Percentiles rank a stretch among this genome's conserved stretches.
Evolutionary conservation across 2,888 invertebrate genomes (phyloP).

Genomic region (Rutpela maculata): DNA sequence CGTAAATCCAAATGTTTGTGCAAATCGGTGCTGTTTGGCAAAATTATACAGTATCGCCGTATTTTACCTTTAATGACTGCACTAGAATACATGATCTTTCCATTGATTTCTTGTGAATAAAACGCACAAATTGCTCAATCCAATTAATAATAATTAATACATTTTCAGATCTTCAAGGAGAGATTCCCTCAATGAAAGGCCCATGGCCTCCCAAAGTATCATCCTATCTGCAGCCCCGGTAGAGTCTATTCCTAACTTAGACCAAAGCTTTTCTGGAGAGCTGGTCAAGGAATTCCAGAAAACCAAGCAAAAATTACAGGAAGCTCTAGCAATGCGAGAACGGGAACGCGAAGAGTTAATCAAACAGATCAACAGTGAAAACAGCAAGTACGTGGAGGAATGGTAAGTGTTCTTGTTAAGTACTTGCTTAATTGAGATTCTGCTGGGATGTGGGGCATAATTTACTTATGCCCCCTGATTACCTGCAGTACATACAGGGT

Average conservation of each 20-base stretch:
- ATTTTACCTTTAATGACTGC: no score
- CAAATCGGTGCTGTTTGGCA: no score
- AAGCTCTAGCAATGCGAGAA: slow-evolving; percentile 76
- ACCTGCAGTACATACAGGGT: no score
- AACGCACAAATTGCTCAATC: no score
- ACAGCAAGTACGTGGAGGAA: slow-evolving; percentile 74
- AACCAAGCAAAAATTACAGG: slow-evolving; percentile 82
- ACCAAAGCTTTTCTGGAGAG: slow-evolving; percentile 79
- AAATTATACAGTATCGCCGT: no score
- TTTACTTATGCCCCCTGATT: no score
- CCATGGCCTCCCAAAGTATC: slow-evolving; percentile 58
- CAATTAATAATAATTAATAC: no score
- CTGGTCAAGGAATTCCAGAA: slow-evolving; percentile 88
- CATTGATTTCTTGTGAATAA: no score
- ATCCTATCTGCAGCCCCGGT: slow-evolving; percentile 50
- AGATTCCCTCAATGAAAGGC: slow-evolving; percentile 79
- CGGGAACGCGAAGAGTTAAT: slow-evolving; percentile 76
- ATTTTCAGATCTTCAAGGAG: slow-evolving; percentile 77
- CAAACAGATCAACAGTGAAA: slow-evolving; percentile 72
- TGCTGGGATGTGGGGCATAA: no score
- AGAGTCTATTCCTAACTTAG: slow-evolving; percentile 61
- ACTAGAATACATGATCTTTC: no score
- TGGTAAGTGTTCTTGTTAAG: slow-evolving; percentile 70
- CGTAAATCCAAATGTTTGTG: no score
- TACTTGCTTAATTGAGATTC: not conserved